Base-by-base conservation (phyloP, 2,888 invertebrate species). In the Caenorhabditis afra region DNA sequence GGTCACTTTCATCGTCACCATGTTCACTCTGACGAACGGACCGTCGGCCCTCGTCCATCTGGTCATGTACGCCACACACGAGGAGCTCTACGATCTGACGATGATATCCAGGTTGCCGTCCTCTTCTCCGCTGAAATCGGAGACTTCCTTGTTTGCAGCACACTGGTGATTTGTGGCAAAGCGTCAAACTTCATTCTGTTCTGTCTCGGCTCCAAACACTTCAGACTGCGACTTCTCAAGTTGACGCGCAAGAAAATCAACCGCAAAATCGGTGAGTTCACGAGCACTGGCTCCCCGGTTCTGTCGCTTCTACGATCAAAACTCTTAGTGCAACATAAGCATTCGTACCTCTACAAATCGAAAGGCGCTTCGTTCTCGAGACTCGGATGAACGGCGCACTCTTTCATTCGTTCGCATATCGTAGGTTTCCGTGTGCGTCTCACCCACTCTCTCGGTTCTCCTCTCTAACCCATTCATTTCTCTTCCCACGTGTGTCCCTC, bases 201-300 rank as follows among this genome's bases (percentile, higher is more conserved):
- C 86, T 89, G 89, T 61, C 81, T 89, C 41, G 89, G 85, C n/a
- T 88, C 88, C 39, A 89, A 88, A 67, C 87, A 88, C 73, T 89
- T 89, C 82, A 84, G 89, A 20, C 65, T 86, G 8, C 78, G 88
- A n/a, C 73, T 89, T 47, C 85, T 89, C 71, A 75, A 75, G 52
- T 66, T 89, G 45, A 86, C 88, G 1, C 87, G 87, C 44, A 87
- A 86, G 82, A 87, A 87, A 52, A 82, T 89, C 37, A 86, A 89
- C 80, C 77, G 85, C 57, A 87, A 87, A 81, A 83, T 87, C 20
- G 87, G 87, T 87, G 75, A 78, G 84, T 70, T 66, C 29, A 2
- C 23, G 23, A 14, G 22, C 23, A 3, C 10, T 12, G 12, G 11
- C 14, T 55, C 35, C 23, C 18, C 37, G 35, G 4, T 7, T 29